These are phyloP conservation scores for Nipponacmea schrenckii DNA, from an alignment of 2,888 invertebrate species.

Conservation along the genomic window DNA sequence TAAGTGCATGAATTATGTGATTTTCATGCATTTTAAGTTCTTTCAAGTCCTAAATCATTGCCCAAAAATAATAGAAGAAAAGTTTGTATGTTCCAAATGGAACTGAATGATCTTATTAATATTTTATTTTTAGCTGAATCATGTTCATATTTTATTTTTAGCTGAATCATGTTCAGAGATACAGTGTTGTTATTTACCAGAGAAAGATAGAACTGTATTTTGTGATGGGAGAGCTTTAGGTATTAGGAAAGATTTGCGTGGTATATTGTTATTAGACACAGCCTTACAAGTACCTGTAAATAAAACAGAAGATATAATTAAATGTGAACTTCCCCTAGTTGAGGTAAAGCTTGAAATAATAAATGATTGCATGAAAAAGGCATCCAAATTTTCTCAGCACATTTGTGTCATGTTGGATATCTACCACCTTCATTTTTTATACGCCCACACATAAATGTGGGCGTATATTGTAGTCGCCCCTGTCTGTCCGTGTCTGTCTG, in stretches of 20 bases:
- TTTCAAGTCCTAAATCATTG: too few relatives aligned
- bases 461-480: too few relatives aligned
- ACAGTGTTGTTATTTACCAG: conserved; percentile 66
- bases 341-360: conserved; percentile 75
- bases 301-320: conserved; percentile 81
- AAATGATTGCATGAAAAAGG: too few relatives aligned
- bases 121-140: not conserved
- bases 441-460: too few relatives aligned
- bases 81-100: too few relatives aligned
- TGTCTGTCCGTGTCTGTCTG: too few relatives aligned
- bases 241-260: conserved; percentile 89
- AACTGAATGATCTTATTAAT: not conserved
- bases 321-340: conserved; percentile 85
- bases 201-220: conserved; percentile 85
- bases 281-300: conserved; percentile 85
- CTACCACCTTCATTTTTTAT: too few relatives aligned
- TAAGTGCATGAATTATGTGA: too few relatives aligned
- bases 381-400: too few relatives aligned
- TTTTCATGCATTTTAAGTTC: too few relatives aligned
- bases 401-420: too few relatives aligned
- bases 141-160: not conserved
- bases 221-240: conserved; percentile 85
- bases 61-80: too few relatives aligned
- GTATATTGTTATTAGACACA: conserved; percentile 87
- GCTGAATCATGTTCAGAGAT: conserved; percentile 20